Evolutionary conservation across 2,113 vertebrate genomes (phyloP).

Genomic region (Lepidothrix coronata): DNA sequence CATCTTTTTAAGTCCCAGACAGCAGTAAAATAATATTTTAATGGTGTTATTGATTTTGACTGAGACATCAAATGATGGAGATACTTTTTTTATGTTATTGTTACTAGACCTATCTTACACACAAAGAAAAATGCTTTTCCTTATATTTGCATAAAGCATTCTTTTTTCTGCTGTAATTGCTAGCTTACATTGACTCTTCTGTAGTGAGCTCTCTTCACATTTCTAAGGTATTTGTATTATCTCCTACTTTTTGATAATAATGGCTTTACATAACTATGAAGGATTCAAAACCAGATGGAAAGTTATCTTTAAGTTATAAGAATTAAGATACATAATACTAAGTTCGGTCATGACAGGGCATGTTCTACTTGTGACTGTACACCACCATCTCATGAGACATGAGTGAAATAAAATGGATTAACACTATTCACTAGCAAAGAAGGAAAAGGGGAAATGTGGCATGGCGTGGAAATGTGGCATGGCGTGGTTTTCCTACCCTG

Average conservation of each 20-base stretch:
- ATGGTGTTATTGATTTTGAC: not conserved
- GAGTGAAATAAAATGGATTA: not conserved
- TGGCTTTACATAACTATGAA: not conserved
- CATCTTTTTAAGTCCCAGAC: not conserved
- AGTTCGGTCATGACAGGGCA: not conserved
- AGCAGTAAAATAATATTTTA: not conserved
- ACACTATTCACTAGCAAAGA: not conserved
- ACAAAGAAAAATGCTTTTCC: not conserved
- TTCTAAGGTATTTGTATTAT: not conserved
- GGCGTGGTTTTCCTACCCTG: not conserved
- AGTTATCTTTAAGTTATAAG: not conserved
- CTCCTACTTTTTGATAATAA: not conserved
- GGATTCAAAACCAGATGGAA: not conserved
- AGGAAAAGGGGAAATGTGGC: not conserved
- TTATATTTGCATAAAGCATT: not conserved
- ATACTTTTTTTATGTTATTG: not conserved
- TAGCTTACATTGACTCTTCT: not conserved
- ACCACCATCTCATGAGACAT: not conserved
- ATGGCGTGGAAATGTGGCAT: accelerated
- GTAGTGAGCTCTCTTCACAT: not conserved
- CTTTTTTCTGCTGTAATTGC: not conserved
- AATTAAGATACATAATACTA: not conserved
- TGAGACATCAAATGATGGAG: not conserved
- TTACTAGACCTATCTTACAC: not conserved
- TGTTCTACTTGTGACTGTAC: not conserved